phyloP scores from a whole-genome alignment of 1,140 invertebrate genomes.

The Onthophagus taurus region DNA sequence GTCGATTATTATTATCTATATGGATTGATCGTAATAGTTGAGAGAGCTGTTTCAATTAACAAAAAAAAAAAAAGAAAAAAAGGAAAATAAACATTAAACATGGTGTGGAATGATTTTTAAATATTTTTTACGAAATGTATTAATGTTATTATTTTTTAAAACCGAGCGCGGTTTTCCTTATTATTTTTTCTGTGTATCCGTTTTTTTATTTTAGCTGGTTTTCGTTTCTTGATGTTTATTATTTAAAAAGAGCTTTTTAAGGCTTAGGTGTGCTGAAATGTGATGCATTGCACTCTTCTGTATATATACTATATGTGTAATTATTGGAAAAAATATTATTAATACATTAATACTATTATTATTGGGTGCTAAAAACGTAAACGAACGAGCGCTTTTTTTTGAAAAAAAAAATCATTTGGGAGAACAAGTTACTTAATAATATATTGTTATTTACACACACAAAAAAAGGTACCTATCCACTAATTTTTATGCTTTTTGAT shows the following conservation, averaged over 20 bases:
- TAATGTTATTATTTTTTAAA: slow-evolving; percentile 14
- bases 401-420: not conserved
- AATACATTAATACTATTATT: slow-evolving; percentile 24
- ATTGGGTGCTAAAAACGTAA: slow-evolving; percentile 30
- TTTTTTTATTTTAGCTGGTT: slow-evolving; percentile 13
- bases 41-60: too few relatives aligned
- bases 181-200: slow-evolving; percentile 24
- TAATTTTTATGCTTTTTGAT: slow-evolving; percentile 11
- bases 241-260: slow-evolving; percentile 18
- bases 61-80: slow-evolving; percentile 31
- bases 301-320: slow-evolving; percentile 29
- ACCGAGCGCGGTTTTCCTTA: slow-evolving; percentile 14
- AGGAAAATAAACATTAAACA: slow-evolving; percentile 21
- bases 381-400: slow-evolving; percentile 13
- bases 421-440: not conserved
- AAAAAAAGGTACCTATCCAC: slow-evolving; percentile 6
- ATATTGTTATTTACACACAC: slow-evolving; percentile 4
- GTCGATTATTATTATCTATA: slow-evolving; percentile 14
- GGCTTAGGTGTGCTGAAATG: slow-evolving; percentile 34
- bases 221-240: not conserved
- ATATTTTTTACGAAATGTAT: slow-evolving; percentile 16
- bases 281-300: slow-evolving; percentile 33
- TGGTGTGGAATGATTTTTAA: slow-evolving; percentile 21
- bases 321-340: slow-evolving; percentile 23
- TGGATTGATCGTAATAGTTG: too few relatives aligned